Conservation (phyloP, 2,113 vertebrate genomes). For the human (Homo sapiens) region DNA sequence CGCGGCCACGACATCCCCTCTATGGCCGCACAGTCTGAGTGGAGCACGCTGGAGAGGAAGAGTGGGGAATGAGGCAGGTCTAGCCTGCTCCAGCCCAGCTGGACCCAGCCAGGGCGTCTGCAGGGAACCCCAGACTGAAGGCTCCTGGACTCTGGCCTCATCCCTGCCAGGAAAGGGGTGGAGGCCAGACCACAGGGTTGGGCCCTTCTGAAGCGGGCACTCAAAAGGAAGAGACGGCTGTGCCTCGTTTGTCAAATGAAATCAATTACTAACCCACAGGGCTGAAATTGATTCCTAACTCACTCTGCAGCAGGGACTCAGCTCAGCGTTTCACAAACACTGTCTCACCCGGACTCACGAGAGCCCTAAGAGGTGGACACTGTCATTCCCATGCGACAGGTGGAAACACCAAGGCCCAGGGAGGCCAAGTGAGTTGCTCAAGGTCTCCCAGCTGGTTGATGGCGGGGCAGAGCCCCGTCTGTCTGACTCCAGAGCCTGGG, state of each 20-base stretch:
- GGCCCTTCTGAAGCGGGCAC: background rate
- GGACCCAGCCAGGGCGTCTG: background rate
- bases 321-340: background rate
- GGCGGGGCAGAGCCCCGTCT: too few relatives aligned
- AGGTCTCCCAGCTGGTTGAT: background rate
- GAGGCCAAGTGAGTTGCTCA: background rate
- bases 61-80: background rate
- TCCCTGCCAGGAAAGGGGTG: background rate
- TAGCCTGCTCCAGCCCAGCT: background rate
- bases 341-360: background rate
- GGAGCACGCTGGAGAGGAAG: background rate
- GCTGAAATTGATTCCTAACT: background rate
- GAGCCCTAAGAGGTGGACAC: background rate
- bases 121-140: background rate
- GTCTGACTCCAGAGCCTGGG: background rate
- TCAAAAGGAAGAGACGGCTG: background rate
- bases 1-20: background rate
- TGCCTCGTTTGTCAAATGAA: too few relatives aligned
- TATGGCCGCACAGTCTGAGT: accelerated
- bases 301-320: background rate
- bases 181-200: background rate
- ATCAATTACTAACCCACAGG: too few relatives aligned
- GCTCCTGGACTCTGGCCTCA: background rate
- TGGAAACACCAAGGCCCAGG: background rate
- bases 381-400: background rate